Percentiles rank a stretch among this genome's conserved stretches.
phyloP scores from a whole-genome alignment of 2,888 invertebrate species.

The Aphidoletes aphidimyza region DNA sequence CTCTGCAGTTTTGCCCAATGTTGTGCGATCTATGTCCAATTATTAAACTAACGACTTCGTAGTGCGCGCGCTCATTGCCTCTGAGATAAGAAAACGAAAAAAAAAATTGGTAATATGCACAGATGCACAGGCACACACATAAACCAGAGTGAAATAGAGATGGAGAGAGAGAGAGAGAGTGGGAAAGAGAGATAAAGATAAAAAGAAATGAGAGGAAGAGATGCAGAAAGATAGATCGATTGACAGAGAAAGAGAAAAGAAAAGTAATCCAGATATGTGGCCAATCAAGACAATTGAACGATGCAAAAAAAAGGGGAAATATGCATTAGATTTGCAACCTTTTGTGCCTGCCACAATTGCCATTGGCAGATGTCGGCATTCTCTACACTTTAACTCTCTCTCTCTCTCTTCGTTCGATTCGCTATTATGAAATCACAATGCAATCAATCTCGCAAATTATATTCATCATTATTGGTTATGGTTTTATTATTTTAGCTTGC shows the following conservation, averaged over 20 bases:
- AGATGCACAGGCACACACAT: too few species aligned
- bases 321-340: neutral
- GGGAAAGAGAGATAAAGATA: too few species aligned
- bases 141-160: too few species aligned
- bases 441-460: neutral
- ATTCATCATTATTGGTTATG: neutral
- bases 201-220: too few species aligned
- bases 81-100: neutral
- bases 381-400: neutral
- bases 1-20: neutral
- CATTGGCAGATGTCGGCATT: neutral
- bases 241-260: neutral
- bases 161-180: too few species aligned
- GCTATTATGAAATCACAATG: slow-evolving; percentile 12
- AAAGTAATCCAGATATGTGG: neutral
- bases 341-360: neutral
- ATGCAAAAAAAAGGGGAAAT: neutral
- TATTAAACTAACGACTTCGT: neutral
- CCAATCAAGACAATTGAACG: neutral
- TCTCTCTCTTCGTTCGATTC: too few species aligned
- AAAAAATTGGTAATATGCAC: too few species aligned
- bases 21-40: neutral
- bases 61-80: neutral
- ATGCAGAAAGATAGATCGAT: neutral
- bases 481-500: neutral